These are phyloP conservation scores for Unio delphinus DNA, from an alignment of 2,888 invertebrate species.

Conservation along the genomic window DNA sequence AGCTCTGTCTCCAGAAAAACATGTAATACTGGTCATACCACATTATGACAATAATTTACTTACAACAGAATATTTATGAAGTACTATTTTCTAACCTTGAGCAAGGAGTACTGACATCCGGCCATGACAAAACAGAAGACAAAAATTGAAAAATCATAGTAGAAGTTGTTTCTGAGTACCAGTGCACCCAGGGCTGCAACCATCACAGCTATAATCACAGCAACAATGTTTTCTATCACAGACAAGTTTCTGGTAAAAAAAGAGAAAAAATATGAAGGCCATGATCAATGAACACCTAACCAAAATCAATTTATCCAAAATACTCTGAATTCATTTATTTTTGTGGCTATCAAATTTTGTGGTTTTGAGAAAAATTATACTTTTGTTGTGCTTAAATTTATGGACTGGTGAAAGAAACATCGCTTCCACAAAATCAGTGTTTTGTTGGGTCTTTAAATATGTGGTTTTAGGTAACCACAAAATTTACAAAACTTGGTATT, in stretches of 20 bases:
- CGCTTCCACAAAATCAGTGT: too few species aligned
- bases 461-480: too few species aligned
- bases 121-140: slow-evolving; percentile 98
- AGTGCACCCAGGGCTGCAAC: slow-evolving; percentile 90
- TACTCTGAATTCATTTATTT: not conserved
- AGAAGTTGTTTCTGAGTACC: slow-evolving; percentile 87
- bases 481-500: too few species aligned
- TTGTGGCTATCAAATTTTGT: not conserved
- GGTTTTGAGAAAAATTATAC: too few species aligned
- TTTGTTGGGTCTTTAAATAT: too few species aligned
- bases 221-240: slow-evolving; percentile 84
- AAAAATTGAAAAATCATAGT: slow-evolving; percentile 92
- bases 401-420: too few species aligned
- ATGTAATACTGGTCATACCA: not conserved
- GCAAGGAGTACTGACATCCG: slow-evolving; percentile 94
- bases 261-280: not conserved
- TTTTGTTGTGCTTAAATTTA: too few species aligned
- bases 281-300: not conserved
- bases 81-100: slow-evolving; percentile 76
- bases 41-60: not conserved
- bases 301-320: not conserved
- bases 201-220: slow-evolving; percentile 85
- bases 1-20: not conserved
- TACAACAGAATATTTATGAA: not conserved
- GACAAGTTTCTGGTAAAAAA: slow-evolving; percentile 79